These are phyloP conservation scores for Okapia johnstoni DNA, from an alignment of 2,113 vertebrate genomes.

Conservation along the genomic window DNA sequence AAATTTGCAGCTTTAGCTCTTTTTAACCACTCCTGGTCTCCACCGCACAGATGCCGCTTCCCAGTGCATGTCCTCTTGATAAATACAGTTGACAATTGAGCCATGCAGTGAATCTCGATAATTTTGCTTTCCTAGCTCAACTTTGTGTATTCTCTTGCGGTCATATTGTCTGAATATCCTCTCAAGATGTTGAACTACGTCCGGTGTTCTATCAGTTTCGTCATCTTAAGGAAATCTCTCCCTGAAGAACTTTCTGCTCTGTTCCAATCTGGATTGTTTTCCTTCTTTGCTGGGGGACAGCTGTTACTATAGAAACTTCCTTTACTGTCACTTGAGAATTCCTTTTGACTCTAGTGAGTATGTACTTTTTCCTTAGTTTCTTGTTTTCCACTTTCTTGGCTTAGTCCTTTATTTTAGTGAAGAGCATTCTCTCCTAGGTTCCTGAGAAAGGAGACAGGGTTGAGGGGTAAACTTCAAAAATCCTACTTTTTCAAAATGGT, in stretches of 20 bases:
- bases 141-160: not conserved
- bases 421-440: not conserved
- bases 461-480: not conserved
- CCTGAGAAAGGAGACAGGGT: not conserved
- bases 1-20: not conserved
- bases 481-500: not conserved
- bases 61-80: not conserved
- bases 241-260: not conserved
- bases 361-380: not conserved
- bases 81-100: not conserved
- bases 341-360: not conserved
- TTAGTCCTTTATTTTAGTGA: not conserved
- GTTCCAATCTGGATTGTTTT: not conserved
- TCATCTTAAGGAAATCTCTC: not conserved
- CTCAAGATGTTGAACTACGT: not conserved
- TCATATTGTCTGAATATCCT: not conserved
- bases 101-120: not conserved
- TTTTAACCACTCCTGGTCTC: not conserved
- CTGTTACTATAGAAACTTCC: not conserved
- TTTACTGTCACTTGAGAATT: not conserved
- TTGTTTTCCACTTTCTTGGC: not conserved
- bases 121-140: not conserved
- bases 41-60: not conserved
- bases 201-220: not conserved
- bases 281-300: not conserved